Conservation (phyloP, 2,113 vertebrate species). For the Rhegmatorhina hoffmannsi region DNA sequence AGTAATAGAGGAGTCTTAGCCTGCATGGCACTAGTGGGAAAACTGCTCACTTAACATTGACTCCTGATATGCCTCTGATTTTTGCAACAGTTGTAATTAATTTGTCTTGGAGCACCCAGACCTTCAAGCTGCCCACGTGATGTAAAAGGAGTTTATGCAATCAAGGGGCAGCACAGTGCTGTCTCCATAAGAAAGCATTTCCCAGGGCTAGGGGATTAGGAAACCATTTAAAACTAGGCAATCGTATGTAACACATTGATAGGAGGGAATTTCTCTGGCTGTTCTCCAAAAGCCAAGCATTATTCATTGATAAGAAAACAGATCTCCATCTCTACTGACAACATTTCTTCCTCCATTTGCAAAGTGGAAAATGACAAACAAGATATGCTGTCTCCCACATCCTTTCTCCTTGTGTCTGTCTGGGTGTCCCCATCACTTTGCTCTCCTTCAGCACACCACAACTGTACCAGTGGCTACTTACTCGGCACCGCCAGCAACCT, state of each 20-base stretch:
- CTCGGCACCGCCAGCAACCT: constrained; percentile 83
- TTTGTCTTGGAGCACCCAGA: not conserved
- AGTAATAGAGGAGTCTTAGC: not conserved
- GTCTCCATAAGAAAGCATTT: not conserved
- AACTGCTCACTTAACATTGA: not conserved
- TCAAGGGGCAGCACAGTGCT: not conserved
- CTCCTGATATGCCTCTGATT: not conserved
- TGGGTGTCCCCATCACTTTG: accelerated
- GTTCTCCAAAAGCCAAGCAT: constrained; percentile 31
- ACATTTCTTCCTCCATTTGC: constrained; percentile 62
- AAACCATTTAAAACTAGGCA: not conserved
- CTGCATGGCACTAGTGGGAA: not conserved
- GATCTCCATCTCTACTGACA: constrained; percentile 31
- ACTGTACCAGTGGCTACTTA: constrained; percentile 68
- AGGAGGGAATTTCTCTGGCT: constrained; percentile 37
- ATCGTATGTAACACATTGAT: not conserved
- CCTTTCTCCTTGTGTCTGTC: not conserved
- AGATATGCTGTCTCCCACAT: constrained; percentile 17
- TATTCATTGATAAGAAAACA: constrained; percentile 52
- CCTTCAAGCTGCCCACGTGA: not conserved
- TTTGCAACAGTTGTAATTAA: not conserved
- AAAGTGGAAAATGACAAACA: constrained; percentile 70
- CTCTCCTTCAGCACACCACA: not conserved
- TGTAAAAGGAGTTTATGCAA: not conserved
- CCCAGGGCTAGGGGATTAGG: not conserved